These are phyloP conservation scores for Criorhina ranunculi DNA, from an alignment of 2,888 invertebrate species.

Conservation along the genomic window DNA sequence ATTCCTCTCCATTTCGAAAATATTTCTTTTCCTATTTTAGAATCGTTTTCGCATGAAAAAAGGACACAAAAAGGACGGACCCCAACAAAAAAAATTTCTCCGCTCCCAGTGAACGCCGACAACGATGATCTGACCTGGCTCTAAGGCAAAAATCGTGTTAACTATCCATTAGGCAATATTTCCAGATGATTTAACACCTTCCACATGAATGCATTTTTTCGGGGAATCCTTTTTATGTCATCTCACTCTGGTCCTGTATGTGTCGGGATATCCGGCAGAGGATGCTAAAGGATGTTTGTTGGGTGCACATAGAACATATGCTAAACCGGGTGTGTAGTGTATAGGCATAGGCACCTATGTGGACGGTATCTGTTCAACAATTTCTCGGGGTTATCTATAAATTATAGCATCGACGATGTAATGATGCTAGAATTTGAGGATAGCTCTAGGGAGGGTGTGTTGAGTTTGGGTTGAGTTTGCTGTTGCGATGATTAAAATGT, in stretches of 20 bases:
- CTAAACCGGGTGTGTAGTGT: slow-evolving; percentile 51
- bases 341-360: slow-evolving; percentile 34
- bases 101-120: slow-evolving; percentile 48
- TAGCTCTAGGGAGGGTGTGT: slow-evolving; percentile 38
- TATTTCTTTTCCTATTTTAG: slow-evolving; percentile 39
- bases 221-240: slow-evolving; percentile 73
- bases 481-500: slow-evolving; percentile 65
- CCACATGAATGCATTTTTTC: slow-evolving; percentile 75
- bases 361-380: slow-evolving; percentile 45
- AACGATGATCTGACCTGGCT: slow-evolving; percentile 73
- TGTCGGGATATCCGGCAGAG: slow-evolving; percentile 51
- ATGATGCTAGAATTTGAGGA: slow-evolving; percentile 52
- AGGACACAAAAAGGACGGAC: slow-evolving; percentile 57
- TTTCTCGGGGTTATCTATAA: slow-evolving; percentile 72
- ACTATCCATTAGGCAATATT: slow-evolving; percentile 81
- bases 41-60: slow-evolving; percentile 58
- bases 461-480: slow-evolving; percentile 27
- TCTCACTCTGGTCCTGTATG: slow-evolving; percentile 43
- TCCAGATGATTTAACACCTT: slow-evolving; percentile 80
- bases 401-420: slow-evolving; percentile 65
- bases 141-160: slow-evolving; percentile 81
- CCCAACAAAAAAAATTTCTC: slow-evolving; percentile 42
- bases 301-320: slow-evolving; percentile 57
- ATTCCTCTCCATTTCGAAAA: slow-evolving; percentile 45
- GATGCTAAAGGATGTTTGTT: slow-evolving; percentile 60